Percentiles rank a stretch among this genome's conserved stretches.
These are phyloP conservation scores for Muscicapa adusta DNA, from an alignment of 2,113 vertebrate genomes.

Conservation along the genomic window DNA sequence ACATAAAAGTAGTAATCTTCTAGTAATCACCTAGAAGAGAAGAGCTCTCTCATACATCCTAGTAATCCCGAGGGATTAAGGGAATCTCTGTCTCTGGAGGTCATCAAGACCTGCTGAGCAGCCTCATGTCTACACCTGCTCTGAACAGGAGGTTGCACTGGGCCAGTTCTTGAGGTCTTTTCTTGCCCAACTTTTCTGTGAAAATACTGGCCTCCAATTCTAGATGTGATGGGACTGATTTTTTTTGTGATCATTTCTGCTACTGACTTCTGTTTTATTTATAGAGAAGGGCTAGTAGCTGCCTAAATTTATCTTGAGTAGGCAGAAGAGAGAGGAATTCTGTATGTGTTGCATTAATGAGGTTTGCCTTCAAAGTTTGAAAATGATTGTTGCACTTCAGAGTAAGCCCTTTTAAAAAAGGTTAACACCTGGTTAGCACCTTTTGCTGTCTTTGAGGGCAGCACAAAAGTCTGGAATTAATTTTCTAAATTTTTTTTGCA, in stretches of 20 bases:
- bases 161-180: not conserved
- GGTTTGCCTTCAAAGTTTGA: not conserved
- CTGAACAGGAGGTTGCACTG: not conserved
- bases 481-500: not conserved
- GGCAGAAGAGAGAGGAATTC: not conserved
- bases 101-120: not conserved
- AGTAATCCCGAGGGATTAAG: not conserved
- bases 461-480: not conserved
- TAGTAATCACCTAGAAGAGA: not conserved
- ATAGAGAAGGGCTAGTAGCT: not conserved
- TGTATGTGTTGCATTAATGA: not conserved
- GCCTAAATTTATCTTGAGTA: not conserved
- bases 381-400: not conserved
- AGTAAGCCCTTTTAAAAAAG: not conserved
- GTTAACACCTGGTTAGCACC: not conserved
- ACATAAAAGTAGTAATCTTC: too few species aligned
- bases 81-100: not conserved
- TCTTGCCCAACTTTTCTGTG: not conserved
- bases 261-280: not conserved
- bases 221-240: too few species aligned
- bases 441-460: not conserved
- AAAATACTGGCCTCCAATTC: not conserved
- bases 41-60: not conserved
- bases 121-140: not conserved
- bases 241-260: not conserved